Base-by-base conservation (phyloP, 2,888 invertebrate species). In the Dorcus parallelipipedus region DNA sequence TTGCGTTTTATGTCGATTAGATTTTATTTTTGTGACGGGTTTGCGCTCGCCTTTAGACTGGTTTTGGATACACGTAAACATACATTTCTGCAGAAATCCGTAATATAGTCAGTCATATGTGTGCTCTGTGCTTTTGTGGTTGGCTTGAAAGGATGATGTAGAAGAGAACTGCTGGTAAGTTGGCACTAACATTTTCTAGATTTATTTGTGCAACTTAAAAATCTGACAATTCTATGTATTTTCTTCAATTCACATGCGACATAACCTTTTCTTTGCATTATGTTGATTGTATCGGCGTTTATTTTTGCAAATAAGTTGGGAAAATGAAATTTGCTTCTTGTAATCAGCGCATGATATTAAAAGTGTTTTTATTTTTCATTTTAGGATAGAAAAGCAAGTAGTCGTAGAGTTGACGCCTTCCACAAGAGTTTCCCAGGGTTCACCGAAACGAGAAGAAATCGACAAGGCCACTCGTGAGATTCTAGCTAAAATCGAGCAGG, bases 401-500 rank as follows among this genome's bases (percentile, higher is more conserved):
- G 54, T 71, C 14, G 55, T 69, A 5, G 64, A 47, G 42, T 33
- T 43, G 54, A 47, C n/a, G 52, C 42, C 42, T 52, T 38, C 41
- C 17, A 17, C 8, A 38, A 41, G 38, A 54, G 17, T 17, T 23
- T 49, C 7, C 14, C 9, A 20, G 10, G 10, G 33, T 20, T 49
- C 38, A 4, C n/a, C 9, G n/a, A 39, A 38, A 43, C 48, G 9
- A 10, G 42, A 54, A 9, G 49, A 49, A 53, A 23, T 55, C n/a
- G 53, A 51, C 14, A 43, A 47, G 7, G 20, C 38, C 3, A 78
- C 79, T 1, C 70, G 69, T 71, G 80, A 83, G 38, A 84, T 85
- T 55, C 69, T 85, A 33, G 79, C 82, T 41, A 84, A 83, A 75
- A 85, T 85, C 60, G 80, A 79, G 67, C 76, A 78, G 58, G 78